Evolutionary conservation across 2,888 invertebrate species (phyloP).

Genomic region (Chironomus tentans): DNA sequence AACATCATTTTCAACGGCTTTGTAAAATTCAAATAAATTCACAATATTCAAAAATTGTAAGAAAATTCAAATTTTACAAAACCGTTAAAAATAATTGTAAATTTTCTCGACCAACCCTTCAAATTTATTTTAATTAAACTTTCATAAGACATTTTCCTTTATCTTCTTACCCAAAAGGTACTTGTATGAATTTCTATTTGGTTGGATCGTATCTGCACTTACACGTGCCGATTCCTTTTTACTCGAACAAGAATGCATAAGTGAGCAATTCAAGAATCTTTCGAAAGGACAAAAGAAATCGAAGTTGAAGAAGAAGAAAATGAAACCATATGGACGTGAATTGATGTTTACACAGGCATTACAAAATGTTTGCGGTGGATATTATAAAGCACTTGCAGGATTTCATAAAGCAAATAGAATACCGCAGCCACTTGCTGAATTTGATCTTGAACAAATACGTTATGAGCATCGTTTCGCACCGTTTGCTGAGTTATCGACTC

Average conservation of each 20-base stretch:
- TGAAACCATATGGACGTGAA: constrained; percentile 69
- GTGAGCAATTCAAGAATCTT: constrained; percentile 39
- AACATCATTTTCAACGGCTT: no score
- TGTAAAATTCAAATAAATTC: no score
- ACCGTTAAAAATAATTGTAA: no score
- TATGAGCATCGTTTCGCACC: constrained; percentile 92
- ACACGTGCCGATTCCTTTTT: constrained; percentile 80
- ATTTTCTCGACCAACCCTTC: no score
- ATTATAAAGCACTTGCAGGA: constrained; percentile 88
- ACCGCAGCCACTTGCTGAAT: constrained; percentile 72
- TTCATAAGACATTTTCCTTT: neutral
- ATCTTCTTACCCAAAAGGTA: constrained; percentile 50
- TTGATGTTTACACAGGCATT: constrained; percentile 83
- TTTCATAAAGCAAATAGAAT: constrained; percentile 83
- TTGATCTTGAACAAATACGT: constrained; percentile 88
- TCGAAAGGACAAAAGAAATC: constrained; percentile 41
- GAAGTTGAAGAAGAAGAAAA: constrained; percentile 57
- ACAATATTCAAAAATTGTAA: no score
- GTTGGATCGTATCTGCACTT: constrained; percentile 85
- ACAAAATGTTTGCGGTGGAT: constrained; percentile 91
- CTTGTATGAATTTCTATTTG: constrained; percentile 87
- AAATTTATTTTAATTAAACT: neutral
- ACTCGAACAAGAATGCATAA: constrained; percentile 60
- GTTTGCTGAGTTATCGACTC: constrained; percentile 74
- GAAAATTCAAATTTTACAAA: no score